Conservation (phyloP, 2,797 vertebrate species). For the Allochrocebus solatus region DNA sequence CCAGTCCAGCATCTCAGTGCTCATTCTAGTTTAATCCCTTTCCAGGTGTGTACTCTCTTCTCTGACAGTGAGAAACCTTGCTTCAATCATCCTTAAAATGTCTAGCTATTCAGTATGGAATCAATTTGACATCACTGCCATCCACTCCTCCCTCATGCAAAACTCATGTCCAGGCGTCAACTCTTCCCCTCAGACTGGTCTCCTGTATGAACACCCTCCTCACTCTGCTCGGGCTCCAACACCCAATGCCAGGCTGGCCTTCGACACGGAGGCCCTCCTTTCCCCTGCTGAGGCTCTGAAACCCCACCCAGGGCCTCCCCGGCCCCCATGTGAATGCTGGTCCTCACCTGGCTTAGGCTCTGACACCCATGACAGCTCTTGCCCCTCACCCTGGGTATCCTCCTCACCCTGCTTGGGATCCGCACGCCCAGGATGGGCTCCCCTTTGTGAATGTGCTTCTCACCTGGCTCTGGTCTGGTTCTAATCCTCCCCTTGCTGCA, state of each 20-base stretch:
- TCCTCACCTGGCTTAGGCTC: background rate
- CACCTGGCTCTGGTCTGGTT: background rate
- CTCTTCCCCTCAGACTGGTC: background rate
- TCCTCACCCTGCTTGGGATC: background rate
- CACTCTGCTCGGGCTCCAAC: background rate
- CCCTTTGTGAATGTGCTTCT: background rate
- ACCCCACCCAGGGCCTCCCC: fast-evolving
- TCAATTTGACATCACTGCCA: background rate
- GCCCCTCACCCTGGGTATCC: background rate
- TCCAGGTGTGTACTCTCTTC: background rate
- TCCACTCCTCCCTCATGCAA: background rate
- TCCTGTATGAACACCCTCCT: background rate
- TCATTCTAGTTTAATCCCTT: background rate
- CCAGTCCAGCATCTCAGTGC: background rate
- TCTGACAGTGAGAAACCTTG: background rate
- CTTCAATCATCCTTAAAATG: background rate
- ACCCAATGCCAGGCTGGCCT: background rate
- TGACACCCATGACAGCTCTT: background rate
- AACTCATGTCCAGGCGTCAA: background rate
- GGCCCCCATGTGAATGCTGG: background rate
- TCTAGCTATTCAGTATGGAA: background rate
- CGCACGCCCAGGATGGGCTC: background rate
- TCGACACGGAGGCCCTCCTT: background rate
- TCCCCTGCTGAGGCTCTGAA: background rate
- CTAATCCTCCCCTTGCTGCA: background rate